phyloP scores from a whole-genome alignment of 1,140 invertebrate species.

The Monomorium pharaonis region DNA sequence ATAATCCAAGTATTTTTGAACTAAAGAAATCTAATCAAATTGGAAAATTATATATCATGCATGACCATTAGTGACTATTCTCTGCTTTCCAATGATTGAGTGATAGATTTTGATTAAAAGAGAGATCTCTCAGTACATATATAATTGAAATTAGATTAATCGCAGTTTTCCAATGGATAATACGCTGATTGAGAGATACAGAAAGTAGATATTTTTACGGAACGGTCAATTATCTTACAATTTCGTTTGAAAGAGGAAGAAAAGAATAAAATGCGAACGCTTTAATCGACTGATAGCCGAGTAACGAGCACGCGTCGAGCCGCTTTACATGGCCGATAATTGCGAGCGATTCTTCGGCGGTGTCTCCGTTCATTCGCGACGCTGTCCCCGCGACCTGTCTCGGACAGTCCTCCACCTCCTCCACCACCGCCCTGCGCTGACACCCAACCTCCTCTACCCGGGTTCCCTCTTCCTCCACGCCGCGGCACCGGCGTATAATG shows the following conservation, averaged over 20 bases:
- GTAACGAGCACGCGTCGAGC: constrained; percentile 3
- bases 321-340: constrained; percentile 21
- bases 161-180: not conserved
- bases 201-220: not conserved
- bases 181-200: too few species aligned
- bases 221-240: not conserved
- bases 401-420: constrained; percentile 45
- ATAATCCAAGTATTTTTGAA: too few species aligned
- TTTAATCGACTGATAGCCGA: constrained; percentile 18
- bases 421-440: constrained; percentile 31
- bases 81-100: too few species aligned
- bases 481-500: constrained; percentile 71
- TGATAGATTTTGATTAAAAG: too few species aligned
- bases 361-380: not conserved
- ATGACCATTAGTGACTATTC: too few species aligned
- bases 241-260: not conserved
- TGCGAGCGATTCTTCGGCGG: constrained; percentile 32
- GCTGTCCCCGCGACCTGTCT: constrained; percentile 12
- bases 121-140: too few species aligned
- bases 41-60: too few species aligned
- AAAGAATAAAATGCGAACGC: not conserved
- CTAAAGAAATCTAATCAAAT: too few species aligned
- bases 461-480: not conserved
- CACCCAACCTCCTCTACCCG: constrained; percentile 47
- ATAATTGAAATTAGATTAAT: too few species aligned